A percentile compares a stretch with the other conserved stretches of the same genome.
phyloP scores from a whole-genome alignment of 2,797 vertebrate species.

The Petrocephalus sullivani region DNA sequence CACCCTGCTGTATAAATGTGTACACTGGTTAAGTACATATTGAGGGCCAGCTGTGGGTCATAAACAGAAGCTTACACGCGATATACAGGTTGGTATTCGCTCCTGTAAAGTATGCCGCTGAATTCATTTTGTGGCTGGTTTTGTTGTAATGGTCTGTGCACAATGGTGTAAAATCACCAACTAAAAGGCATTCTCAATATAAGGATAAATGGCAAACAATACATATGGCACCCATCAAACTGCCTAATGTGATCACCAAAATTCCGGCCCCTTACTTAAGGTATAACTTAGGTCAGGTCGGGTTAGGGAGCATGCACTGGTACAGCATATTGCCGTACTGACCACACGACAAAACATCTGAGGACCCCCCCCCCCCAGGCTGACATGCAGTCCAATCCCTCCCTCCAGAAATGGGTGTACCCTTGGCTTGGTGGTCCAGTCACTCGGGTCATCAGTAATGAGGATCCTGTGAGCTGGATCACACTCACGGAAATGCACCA shows the following conservation, averaged over 20 bases:
- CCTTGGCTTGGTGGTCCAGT: too few species aligned
- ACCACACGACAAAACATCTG: too few species aligned
- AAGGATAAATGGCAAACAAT: neutral
- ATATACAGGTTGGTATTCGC: neutral
- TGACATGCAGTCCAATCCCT: too few species aligned
- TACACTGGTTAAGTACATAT: neutral
- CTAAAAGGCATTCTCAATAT: neutral
- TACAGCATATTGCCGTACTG: too few species aligned
- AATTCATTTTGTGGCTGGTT: neutral
- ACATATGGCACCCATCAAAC: neutral
- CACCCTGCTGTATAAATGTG: neutral
- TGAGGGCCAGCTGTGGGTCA: neutral
- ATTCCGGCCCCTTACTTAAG: neutral
- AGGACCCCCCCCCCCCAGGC: too few species aligned
- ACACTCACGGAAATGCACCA: too few species aligned
- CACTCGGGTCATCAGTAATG: too few species aligned
- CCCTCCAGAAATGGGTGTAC: too few species aligned
- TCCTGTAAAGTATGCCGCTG: neutral
- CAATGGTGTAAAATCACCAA: neutral
- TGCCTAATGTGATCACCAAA: neutral
- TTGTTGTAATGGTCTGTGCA: neutral
- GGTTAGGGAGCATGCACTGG: too few species aligned
- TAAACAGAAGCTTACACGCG: neutral
- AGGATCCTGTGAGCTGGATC: too few species aligned
- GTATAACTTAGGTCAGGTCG: neutral